Evolutionary conservation across 2,113 vertebrate species (phyloP).

Genomic region (Alectura lathami): DNA sequence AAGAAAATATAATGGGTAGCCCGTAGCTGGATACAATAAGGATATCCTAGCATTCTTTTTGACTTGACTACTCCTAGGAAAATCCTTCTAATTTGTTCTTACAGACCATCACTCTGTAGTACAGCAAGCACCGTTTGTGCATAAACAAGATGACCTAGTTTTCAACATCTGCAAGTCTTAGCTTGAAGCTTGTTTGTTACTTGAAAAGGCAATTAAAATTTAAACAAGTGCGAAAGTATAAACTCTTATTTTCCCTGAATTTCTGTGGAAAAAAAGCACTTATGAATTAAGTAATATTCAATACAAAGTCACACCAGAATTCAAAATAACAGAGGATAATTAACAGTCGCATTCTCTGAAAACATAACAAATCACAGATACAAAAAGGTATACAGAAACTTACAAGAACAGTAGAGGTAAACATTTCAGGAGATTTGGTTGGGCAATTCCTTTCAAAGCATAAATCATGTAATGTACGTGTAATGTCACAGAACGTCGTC

Average conservation of each 20-base stretch:
- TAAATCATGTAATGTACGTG: background rate
- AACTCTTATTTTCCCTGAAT: slow-evolving; percentile 45
- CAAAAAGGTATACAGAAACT: background rate
- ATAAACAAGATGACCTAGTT: slow-evolving; percentile 72
- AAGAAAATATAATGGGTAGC: background rate
- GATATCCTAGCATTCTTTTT: slow-evolving; percentile 22
- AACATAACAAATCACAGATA: slow-evolving; percentile 32
- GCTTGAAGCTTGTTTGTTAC: slow-evolving; percentile 68
- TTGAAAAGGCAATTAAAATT: slow-evolving; percentile 79
- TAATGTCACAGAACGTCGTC: background rate
- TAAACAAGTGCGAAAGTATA: slow-evolving; percentile 72
- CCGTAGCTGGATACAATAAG: background rate
- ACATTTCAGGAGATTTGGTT: background rate
- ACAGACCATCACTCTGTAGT: background rate
- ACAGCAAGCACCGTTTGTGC: slow-evolving; percentile 35
- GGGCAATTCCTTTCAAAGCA: background rate
- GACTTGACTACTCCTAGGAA: slow-evolving; percentile 17
- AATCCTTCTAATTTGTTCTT: slow-evolving; percentile 30
- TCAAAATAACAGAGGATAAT: slow-evolving; percentile 48
- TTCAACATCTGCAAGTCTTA: slow-evolving; percentile 68
- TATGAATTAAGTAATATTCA: slow-evolving; percentile 52
- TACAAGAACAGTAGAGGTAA: background rate
- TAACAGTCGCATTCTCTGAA: slow-evolving; percentile 5
- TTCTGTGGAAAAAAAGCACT: slow-evolving; percentile 32
- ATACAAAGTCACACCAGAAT: slow-evolving; percentile 27